Evolutionary conservation across 2,888 invertebrate genomes (phyloP).

Genomic region (Seira ritae): DNA sequence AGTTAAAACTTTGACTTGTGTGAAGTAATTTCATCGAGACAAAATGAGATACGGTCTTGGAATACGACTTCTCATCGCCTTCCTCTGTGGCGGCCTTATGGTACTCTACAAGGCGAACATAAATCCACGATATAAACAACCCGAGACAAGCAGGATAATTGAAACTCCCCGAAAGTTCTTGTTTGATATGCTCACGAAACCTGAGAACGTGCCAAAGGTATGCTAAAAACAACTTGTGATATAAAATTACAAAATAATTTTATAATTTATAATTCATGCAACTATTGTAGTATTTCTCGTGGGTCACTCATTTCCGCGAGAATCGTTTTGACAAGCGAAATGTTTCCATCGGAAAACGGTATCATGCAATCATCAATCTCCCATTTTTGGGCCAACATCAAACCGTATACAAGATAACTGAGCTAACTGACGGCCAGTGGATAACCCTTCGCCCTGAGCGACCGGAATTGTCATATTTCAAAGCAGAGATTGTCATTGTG

Average conservation of each 20-base stretch:
- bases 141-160: conserved; percentile 65
- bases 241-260: too few relatives aligned
- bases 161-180: conserved; percentile 67
- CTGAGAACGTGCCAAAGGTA: conserved; percentile 69
- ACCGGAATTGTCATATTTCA: conserved; percentile 64
- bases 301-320: conserved; percentile 63
- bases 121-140: conserved; percentile 62
- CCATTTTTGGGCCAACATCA: conserved; percentile 71
- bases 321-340: conserved; percentile 65
- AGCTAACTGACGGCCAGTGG: conserved; percentile 69
- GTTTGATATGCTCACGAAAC: conserved; percentile 66
- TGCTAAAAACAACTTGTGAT: conserved; percentile 13
- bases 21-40: too few relatives aligned
- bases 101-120: conserved; percentile 68
- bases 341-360: conserved; percentile 67
- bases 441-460: conserved; percentile 65
- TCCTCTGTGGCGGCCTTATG: conserved; percentile 68
- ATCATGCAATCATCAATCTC: conserved; percentile 67
- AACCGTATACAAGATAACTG: conserved; percentile 64
- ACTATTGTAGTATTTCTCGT: conserved; percentile 69
- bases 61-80: conserved; percentile 67
- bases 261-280: background rate
- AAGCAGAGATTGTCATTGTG: conserved; percentile 68
- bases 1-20: too few relatives aligned
- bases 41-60: conserved; percentile 72